These are phyloP conservation scores for Penaeus japonicus DNA, from an alignment of 1,140 invertebrate species.

Conservation along the genomic window DNA sequence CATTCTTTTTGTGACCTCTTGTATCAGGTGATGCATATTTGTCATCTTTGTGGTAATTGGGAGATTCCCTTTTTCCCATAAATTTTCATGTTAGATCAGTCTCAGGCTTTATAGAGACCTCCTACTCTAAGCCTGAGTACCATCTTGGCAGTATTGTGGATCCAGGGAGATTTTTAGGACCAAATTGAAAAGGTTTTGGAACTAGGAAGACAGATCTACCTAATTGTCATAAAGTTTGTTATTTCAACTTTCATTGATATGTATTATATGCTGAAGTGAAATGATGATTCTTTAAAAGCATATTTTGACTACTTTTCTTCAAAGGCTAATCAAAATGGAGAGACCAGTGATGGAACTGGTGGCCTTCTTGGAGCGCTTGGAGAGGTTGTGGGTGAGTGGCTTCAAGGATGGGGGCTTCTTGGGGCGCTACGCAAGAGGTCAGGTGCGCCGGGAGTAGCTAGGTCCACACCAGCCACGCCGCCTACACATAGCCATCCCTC, in stretches of 20 bases:
- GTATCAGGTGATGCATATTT: too few species aligned
- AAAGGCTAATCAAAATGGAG: neutral
- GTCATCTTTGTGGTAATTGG: too few species aligned
- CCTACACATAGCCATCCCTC: conserved; percentile 45
- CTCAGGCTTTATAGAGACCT: too few species aligned
- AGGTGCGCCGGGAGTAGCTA: conserved; percentile 17
- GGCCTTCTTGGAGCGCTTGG: conserved; percentile 47
- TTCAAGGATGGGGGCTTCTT: conserved; percentile 55
- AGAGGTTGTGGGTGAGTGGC: conserved; percentile 54
- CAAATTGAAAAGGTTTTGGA: too few species aligned
- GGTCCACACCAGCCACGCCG: conserved; percentile 35
- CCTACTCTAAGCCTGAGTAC: too few species aligned
- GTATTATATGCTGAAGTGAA: neutral
- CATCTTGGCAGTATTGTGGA: too few species aligned
- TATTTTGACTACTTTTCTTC: neutral
- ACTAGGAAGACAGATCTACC: too few species aligned
- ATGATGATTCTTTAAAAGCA: neutral
- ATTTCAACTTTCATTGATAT: neutral
- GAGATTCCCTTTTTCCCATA: too few species aligned
- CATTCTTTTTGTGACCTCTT: too few species aligned
- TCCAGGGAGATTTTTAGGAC: too few species aligned
- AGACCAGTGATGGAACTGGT: conserved; percentile 28
- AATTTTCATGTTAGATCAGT: too few species aligned
- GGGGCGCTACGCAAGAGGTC: conserved; percentile 42
- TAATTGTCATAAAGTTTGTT: too few species aligned